Evolutionary conservation across 2,888 invertebrate species (phyloP).

Genomic region (Darwinula stevensoni): DNA sequence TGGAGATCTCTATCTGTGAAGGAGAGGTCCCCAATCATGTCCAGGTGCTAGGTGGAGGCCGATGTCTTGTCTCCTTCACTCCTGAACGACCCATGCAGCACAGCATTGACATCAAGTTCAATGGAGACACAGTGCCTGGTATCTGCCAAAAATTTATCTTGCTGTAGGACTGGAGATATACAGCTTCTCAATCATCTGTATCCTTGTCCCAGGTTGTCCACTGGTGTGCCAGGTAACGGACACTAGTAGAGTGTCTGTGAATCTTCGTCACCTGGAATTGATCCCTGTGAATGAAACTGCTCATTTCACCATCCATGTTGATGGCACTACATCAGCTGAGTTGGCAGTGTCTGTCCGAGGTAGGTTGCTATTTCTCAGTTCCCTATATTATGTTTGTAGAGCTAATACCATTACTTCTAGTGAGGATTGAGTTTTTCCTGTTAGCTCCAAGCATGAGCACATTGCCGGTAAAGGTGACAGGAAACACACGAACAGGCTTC

Average conservation of each 20-base stretch:
- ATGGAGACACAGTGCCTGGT: slow-evolving; percentile 67
- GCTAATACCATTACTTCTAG: too few relatives aligned
- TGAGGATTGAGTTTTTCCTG: too few relatives aligned
- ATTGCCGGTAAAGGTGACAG: slow-evolving; percentile 59
- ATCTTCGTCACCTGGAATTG: slow-evolving; percentile 42
- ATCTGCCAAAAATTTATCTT: slow-evolving; percentile 4
- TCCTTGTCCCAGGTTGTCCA: slow-evolving; percentile 33
- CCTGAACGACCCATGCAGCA: slow-evolving; percentile 72
- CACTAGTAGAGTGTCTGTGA: slow-evolving; percentile 38
- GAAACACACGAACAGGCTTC: slow-evolving; percentile 57
- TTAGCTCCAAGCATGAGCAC: slow-evolving; percentile 34
- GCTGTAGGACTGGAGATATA: too few relatives aligned
- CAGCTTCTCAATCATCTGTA: slow-evolving; percentile 7
- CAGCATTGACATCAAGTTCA: slow-evolving; percentile 80
- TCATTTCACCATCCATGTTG: slow-evolving; percentile 45
- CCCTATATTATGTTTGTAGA: slow-evolving; percentile 5
- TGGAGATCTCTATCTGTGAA: slow-evolving; percentile 97
- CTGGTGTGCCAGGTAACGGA: slow-evolving; percentile 59
- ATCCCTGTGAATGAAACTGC: slow-evolving; percentile 54
- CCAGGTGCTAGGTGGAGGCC: slow-evolving; percentile 70
- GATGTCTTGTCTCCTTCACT: slow-evolving; percentile 75
- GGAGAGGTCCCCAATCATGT: slow-evolving; percentile 97
- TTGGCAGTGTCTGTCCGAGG: slow-evolving; percentile 55
- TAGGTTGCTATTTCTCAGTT: slow-evolving; percentile 10
- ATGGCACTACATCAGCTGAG: slow-evolving; percentile 37